phyloP scores from a whole-genome alignment of 1,140 invertebrate species.

The Araneus ventricosus region DNA sequence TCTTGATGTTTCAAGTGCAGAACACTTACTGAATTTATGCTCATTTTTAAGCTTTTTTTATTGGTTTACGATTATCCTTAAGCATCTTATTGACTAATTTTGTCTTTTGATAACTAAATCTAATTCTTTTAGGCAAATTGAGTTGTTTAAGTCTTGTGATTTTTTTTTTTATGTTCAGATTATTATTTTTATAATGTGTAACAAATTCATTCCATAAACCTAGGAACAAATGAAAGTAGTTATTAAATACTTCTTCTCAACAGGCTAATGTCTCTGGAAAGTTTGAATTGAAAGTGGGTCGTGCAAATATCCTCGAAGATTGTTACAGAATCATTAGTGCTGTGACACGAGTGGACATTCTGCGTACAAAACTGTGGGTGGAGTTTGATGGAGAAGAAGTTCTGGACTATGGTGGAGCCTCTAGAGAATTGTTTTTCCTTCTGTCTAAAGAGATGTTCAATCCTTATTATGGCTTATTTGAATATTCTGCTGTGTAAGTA shows the following conservation, averaged over 20 bases:
- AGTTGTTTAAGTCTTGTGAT: too few relatives aligned
- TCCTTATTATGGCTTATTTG: constrained; percentile 99
- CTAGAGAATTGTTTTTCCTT: constrained; percentile 98
- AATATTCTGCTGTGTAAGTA: constrained; percentile 97
- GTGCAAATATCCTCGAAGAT: constrained; percentile 96
- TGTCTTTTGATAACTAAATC: too few relatives aligned
- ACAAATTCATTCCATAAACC: too few relatives aligned
- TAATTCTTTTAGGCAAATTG: too few relatives aligned
- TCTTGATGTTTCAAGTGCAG: too few relatives aligned
- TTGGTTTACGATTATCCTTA: too few relatives aligned
- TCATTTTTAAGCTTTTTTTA: too few relatives aligned
- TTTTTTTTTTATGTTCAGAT: not conserved
- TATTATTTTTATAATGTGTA: not conserved
- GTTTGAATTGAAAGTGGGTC: constrained; percentile 96
- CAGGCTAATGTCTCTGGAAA: constrained; percentile 98
- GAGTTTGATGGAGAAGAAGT: constrained; percentile 99
- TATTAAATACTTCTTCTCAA: constrained; percentile 76
- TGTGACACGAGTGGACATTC: constrained; percentile 90
- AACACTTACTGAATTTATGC: too few relatives aligned
- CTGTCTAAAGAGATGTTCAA: constrained; percentile 99
- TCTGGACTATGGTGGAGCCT: constrained; percentile 97
- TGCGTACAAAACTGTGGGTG: constrained; percentile 98
- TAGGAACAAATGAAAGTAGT: not conserved
- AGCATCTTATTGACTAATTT: too few relatives aligned
- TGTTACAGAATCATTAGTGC: constrained; percentile 91